Percentiles rank a stretch among this genome's conserved stretches.
Conservation (phyloP, 2,797 vertebrate species). For the Triplophysa yarkandensis region DNA sequence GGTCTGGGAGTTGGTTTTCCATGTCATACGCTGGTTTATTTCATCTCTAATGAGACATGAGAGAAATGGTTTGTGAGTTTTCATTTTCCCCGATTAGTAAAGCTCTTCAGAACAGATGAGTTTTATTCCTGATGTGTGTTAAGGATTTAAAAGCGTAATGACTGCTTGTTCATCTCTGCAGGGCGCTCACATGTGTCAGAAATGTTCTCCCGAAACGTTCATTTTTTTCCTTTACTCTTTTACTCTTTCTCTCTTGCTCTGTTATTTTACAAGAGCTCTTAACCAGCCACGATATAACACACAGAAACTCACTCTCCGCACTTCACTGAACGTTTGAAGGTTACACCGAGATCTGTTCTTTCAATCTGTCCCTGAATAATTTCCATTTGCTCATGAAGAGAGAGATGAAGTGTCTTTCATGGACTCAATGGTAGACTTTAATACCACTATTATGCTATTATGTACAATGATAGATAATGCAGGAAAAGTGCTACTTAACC, state of each 20-base stretch:
- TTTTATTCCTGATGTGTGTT: slow-evolving; percentile 23
- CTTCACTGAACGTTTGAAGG: slow-evolving; percentile 24
- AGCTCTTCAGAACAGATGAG: slow-evolving; percentile 18
- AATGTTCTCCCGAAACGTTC: slow-evolving; percentile 8
- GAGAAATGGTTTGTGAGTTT: slow-evolving; percentile 18
- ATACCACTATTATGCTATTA: not conserved
- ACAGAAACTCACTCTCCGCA: not conserved
- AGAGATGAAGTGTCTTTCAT: not conserved
- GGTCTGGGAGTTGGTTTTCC: not conserved
- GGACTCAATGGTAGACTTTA: slow-evolving; percentile 1
- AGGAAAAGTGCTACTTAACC: not conserved
- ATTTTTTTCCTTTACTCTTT: slow-evolving; percentile 18
- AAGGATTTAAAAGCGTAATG: slow-evolving; percentile 41
- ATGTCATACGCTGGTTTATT: too few species aligned
- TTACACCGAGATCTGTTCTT: slow-evolving; percentile 1
- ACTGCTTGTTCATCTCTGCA: not conserved
- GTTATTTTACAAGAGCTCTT: slow-evolving; percentile 37
- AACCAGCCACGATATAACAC: not conserved
- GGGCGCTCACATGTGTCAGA: slow-evolving; percentile 17
- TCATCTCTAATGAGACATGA: too few species aligned
- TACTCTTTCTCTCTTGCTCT: not conserved
- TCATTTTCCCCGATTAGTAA: not conserved
- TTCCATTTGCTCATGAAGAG: slow-evolving; percentile 1
- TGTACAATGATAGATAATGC: not conserved
- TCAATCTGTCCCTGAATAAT: slow-evolving; percentile 13